A percentile compares a stretch with the other conserved stretches of the same genome.
These are phyloP conservation scores for Onychomys arenicola DNA, from an alignment of 2,797 vertebrate genomes.

Conservation along the genomic window DNA sequence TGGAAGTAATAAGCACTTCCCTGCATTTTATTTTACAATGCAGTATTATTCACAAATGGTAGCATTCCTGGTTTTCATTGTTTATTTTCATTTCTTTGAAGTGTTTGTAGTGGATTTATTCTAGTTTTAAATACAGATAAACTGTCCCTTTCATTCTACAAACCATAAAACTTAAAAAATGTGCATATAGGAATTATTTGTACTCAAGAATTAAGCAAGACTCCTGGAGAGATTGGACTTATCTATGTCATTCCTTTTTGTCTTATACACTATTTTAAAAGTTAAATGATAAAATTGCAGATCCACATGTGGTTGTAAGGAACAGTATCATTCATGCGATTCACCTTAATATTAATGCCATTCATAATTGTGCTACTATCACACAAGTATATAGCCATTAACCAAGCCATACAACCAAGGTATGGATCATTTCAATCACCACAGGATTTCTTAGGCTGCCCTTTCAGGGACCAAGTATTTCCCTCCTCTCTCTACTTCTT, in stretches of 20 bases:
- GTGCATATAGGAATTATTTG: conserved; percentile 5
- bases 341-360: background rate
- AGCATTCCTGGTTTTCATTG: background rate
- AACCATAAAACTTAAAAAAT: background rate
- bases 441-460: background rate
- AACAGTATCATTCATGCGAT: background rate
- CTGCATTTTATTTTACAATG: conserved; percentile 26
- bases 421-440: background rate
- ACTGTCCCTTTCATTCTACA: background rate
- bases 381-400: background rate
- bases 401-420: background rate
- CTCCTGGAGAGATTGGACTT: background rate
- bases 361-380: background rate
- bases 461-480: background rate
- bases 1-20: conserved; percentile 59
- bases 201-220: background rate
- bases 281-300: background rate
- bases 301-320: background rate
- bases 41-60: conserved; percentile 1
- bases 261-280: background rate
- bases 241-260: background rate
- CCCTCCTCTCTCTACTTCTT: background rate
- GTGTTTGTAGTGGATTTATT: background rate
- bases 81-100: background rate
- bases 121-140: background rate